Percentiles rank a stretch among this genome's conserved stretches.
These are phyloP conservation scores for Zygothrica quintamaculata DNA, from an alignment of 2,888 invertebrate genomes.

Conservation along the genomic window DNA sequence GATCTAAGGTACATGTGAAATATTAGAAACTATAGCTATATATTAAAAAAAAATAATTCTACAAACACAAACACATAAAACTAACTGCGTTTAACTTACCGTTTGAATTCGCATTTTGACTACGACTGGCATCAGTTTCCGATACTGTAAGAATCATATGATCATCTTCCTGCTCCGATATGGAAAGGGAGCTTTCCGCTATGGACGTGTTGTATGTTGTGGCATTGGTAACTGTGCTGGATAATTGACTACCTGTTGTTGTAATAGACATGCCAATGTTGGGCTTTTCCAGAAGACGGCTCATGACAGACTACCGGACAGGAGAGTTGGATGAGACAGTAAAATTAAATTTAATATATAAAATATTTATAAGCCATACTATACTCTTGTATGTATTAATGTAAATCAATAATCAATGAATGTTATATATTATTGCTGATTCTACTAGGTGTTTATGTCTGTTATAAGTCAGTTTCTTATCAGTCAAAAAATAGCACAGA, in stretches of 20 bases:
- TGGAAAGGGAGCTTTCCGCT: slow-evolving; percentile 4
- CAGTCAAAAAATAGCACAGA: slow-evolving; percentile 23
- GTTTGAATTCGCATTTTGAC: slow-evolving; percentile 21
- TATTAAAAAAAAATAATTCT: neutral
- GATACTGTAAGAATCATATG: slow-evolving; percentile 7
- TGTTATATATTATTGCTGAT: slow-evolving; percentile 2
- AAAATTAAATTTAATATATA: too few species aligned
- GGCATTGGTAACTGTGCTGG: slow-evolving; percentile 50
- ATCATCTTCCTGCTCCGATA: slow-evolving; percentile 55
- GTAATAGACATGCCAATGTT: slow-evolving; percentile 84
- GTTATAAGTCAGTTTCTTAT: slow-evolving; percentile 19
- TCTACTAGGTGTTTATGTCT: neutral
- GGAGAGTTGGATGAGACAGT: slow-evolving; percentile 4
- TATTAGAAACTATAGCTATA: neutral
- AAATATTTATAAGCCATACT: too few species aligned
- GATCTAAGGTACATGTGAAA: too few species aligned
- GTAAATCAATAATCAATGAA: too few species aligned
- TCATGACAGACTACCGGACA: slow-evolving; percentile 82
- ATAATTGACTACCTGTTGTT: slow-evolving; percentile 73
- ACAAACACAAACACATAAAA: neutral
- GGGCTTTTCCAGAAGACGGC: slow-evolving; percentile 83
- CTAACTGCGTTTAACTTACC: slow-evolving; percentile 20
- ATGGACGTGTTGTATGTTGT: slow-evolving; percentile 23
- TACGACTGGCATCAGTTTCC: slow-evolving; percentile 14
- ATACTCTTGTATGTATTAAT: too few species aligned